These are phyloP conservation scores for Mustelus asterias DNA, from an alignment of 2,113 vertebrate species.

Conservation along the genomic window DNA sequence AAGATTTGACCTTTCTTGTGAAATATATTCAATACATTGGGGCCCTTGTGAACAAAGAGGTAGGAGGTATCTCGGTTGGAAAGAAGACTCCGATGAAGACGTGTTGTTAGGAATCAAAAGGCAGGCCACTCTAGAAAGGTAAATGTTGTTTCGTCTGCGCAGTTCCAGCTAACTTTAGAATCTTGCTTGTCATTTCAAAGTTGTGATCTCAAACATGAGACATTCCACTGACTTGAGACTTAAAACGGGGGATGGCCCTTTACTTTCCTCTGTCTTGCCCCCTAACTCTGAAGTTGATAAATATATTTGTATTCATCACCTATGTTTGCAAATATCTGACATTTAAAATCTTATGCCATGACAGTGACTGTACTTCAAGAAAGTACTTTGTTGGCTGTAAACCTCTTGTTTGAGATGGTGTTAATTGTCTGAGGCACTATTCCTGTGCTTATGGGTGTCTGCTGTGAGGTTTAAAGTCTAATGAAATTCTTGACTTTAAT, in stretches of 20 bases:
- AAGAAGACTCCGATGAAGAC: not conserved
- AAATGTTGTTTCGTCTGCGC: not conserved
- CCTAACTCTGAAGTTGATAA: not conserved
- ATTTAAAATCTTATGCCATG: not conserved
- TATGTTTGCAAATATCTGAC: not conserved
- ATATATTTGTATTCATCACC: not conserved
- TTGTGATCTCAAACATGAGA: not conserved
- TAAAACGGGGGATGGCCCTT: not conserved
- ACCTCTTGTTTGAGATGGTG: not conserved
- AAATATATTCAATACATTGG: constrained; percentile 7
- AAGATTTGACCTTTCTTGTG: constrained; percentile 9
- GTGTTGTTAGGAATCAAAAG: not conserved
- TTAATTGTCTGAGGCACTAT: not conserved
- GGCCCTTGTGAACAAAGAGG: not conserved
- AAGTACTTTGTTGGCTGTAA: not conserved
- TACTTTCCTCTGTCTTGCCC: not conserved
- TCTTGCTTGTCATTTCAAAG: not conserved
- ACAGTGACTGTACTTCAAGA: not conserved
- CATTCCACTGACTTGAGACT: not conserved
- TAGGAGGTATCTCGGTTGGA: not conserved
- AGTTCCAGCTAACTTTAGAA: not conserved
- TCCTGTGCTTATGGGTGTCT: not conserved
- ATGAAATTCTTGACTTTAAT: not conserved
- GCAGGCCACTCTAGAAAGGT: not conserved
- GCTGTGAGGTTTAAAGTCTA: not conserved